Conservation (phyloP, 2,797 vertebrate genomes). For the Sitta carolinensis region DNA sequence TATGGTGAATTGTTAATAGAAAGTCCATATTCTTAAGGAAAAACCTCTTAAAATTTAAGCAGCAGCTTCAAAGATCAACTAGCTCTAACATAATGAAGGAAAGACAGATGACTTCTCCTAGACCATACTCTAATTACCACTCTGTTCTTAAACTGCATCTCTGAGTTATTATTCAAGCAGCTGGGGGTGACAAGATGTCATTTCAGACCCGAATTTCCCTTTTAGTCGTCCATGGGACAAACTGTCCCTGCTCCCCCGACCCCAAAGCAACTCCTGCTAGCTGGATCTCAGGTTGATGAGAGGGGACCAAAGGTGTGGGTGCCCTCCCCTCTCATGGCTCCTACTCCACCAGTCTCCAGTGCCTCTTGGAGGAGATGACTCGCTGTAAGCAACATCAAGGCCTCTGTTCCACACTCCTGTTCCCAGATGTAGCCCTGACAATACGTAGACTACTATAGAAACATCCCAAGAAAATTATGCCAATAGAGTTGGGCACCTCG, state of each 20-base stretch:
- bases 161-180: not conserved
- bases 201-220: not conserved
- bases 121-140: not conserved
- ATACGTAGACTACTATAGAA: not conserved
- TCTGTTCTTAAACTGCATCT: not conserved
- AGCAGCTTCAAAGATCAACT: not conserved
- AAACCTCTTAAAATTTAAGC: not conserved
- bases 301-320: rapidly evolving
- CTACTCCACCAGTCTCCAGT: not conserved
- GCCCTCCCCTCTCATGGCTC: not conserved
- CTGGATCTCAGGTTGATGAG: not conserved
- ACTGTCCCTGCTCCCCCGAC: rapidly evolving
- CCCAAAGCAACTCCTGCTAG: not conserved
- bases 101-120: not conserved
- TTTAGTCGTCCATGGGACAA: not conserved
- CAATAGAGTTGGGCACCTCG: rapidly evolving
- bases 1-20: not conserved
- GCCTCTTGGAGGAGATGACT: not conserved
- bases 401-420: too few species aligned
- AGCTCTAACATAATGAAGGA: not conserved
- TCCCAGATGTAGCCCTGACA: not conserved
- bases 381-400: rapidly evolving
- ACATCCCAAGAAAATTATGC: not conserved
- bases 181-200: rapidly evolving
- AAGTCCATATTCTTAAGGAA: not conserved